These are phyloP conservation scores for Diachasma alloeum DNA, from an alignment of 1,140 invertebrate species.

Conservation along the genomic window DNA sequence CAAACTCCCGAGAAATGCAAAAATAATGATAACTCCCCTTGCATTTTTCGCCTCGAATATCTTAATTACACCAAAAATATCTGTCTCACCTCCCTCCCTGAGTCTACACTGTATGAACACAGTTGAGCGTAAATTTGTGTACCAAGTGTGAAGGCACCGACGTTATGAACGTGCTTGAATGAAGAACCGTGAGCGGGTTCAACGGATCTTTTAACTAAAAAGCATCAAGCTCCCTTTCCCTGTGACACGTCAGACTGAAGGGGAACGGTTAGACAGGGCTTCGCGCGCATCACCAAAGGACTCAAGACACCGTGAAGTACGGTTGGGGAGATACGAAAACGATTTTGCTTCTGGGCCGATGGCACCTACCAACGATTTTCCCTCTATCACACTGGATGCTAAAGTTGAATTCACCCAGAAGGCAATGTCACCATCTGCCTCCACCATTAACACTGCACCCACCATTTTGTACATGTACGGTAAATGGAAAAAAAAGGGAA, in stretches of 20 bases:
- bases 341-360: slow-evolving; percentile 21
- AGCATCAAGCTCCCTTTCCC: not conserved
- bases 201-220: not conserved
- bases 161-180: slow-evolving; percentile 2
- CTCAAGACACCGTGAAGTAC: slow-evolving; percentile 29
- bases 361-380: not conserved
- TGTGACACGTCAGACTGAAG: slow-evolving; percentile 11
- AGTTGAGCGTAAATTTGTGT: not conserved
- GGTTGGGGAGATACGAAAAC: slow-evolving; percentile 21
- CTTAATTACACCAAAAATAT: not conserved
- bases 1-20: not conserved
- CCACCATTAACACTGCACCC: slow-evolving; percentile 17
- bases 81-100: not conserved
- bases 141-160: not conserved
- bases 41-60: not conserved
- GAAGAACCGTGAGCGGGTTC: not conserved
- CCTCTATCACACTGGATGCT: slow-evolving; percentile 16
- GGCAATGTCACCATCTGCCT: slow-evolving; percentile 14
- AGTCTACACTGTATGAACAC: not conserved
- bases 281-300: slow-evolving; percentile 19
- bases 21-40: not conserved
- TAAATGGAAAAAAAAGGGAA: not conserved
- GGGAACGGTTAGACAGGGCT: not conserved
- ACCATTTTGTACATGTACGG: not conserved
- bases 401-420: slow-evolving; percentile 18